Evolutionary conservation across 37 sponge, comb jelly and placozoan genomes (phyloP), one percentile per base, ranked within the genome.

Genomic region (Crambe crambe): DNA sequence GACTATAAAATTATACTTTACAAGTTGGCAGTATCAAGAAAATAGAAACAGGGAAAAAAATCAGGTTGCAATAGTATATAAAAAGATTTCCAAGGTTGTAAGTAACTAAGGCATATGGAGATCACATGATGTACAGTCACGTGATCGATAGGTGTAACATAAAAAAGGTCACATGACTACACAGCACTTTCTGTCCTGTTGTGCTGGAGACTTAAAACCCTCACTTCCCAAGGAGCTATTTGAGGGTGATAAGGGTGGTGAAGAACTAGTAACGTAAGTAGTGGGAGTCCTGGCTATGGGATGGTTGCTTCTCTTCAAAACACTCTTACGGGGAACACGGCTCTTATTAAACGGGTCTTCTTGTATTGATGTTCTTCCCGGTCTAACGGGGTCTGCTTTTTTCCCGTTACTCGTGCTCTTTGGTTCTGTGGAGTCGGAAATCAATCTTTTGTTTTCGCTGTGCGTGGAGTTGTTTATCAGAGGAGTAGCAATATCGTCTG

Each of bases 111-210:
- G n/a, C n/a, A n/a, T n/a, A n/a, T n/a, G n/a, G n/a, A n/a, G n/a
- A n/a, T n/a, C n/a, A n/a, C n/a, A n/a, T n/a, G n/a, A n/a, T n/a
- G n/a, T n/a, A n/a, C n/a, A n/a, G n/a, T n/a, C n/a, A n/a, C n/a
- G n/a, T n/a, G n/a, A n/a, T n/a, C n/a, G n/a, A n/a, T n/a, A n/a
- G n/a, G n/a, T n/a, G n/a, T n/a, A n/a, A n/a, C n/a, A n/a, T n/a
- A n/a, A n/a, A n/a, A n/a, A n/a, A n/a, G n/a, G 56, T 79, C 79
- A 79, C 79, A 79, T 79, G 69, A 79, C 56, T 18, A 37, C 18
- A 47, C 79, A 79, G 35, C 79, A 79, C 56, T 67, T 70, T 37
- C 12, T 38, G 42, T 70, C 71, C 9, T 70, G 43, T n/a, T 38
- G 43, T 12, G 23, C 26, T 2, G 21, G 71, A 35, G 41, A 40